Base-by-base conservation (phyloP, 2,113 vertebrate genomes). In the Saccopteryx bilineata region DNA sequence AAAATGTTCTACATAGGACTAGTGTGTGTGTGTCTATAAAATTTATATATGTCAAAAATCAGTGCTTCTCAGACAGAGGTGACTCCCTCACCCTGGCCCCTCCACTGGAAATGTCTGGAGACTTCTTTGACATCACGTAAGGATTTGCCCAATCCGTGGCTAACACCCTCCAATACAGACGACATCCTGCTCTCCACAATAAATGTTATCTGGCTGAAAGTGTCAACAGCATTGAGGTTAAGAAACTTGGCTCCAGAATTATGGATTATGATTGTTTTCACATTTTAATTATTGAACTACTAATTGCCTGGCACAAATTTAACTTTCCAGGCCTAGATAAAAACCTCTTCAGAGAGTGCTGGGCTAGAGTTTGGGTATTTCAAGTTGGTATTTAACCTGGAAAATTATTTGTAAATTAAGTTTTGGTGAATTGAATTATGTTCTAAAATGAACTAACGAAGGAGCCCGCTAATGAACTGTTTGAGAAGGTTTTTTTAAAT, bases 381-480 rank as follows among this genome's bases (percentile, higher is more conserved):
- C 39, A 58, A 66, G 56, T 48, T 15, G 17, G 23, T 31, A 52
- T 88, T 68, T 76, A 48, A 61, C 71, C 68, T 63, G 52, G 89
- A 86, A 91, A 86, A 33, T 68, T 58, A 52, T 61, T 91, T 94
- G 12, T 75, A 56, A 56, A 54, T 91, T 84, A 76, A 71, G 18
- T 82, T 89, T 88, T 60, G 18, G 63, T 61, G 69, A 80, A 75
- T 15, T 33, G 33, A 96, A 71, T 76, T 84, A 58, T 66, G 60
- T 66, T 89, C 83, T 86, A 69, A 91, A 91, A 50, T 90, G 76
- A 92, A 84, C 71, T 65, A 52, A 96, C 75, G 31, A 83, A 95
- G 26, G 60, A 90, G 75, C n/a, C 65, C 82, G 48, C 65, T 75
- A 75, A 85, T 31, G 33, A 90, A 78, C 9, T 26, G 33, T 69